Evolutionary conservation across 1,140 invertebrate genomes (phyloP).

Genomic region (Trichogramma pretiosum): DNA sequence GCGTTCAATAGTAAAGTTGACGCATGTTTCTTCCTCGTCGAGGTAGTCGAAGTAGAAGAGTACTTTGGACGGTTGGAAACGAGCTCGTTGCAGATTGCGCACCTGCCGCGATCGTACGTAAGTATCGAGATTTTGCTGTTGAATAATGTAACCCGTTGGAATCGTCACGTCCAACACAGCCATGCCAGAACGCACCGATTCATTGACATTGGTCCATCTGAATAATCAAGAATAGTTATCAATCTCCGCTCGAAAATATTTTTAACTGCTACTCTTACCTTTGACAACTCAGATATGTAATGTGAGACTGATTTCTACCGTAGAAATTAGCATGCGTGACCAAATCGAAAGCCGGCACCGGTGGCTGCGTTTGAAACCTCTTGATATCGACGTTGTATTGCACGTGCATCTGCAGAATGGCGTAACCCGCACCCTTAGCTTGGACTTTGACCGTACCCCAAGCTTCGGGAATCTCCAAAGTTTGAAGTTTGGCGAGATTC

Average conservation of each 20-base stretch:
- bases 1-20: slow-evolving; percentile 84
- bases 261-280: too few species aligned
- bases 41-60: slow-evolving; percentile 92
- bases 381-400: slow-evolving; percentile 87
- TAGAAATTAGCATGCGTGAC: slow-evolving; percentile 63
- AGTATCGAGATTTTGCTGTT: slow-evolving; percentile 78
- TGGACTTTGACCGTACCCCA: slow-evolving; percentile 88
- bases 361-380: slow-evolving; percentile 78
- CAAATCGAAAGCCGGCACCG: slow-evolving; percentile 67
- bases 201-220: slow-evolving; percentile 67
- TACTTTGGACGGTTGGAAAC: slow-evolving; percentile 72
- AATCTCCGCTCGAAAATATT: too few species aligned
- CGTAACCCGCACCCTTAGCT: slow-evolving; percentile 83
- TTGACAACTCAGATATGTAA: slow-evolving; percentile 73
- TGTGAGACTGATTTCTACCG: slow-evolving; percentile 89
- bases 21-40: slow-evolving; percentile 73
- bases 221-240: slow-evolving; percentile 20
- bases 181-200: slow-evolving; percentile 79
- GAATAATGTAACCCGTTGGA: slow-evolving; percentile 88
- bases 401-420: slow-evolving; percentile 86
- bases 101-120: slow-evolving; percentile 71
- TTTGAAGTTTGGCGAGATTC: slow-evolving; percentile 68
- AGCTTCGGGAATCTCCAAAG: slow-evolving; percentile 75
- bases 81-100: slow-evolving; percentile 73
- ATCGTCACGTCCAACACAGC: slow-evolving; percentile 84